A percentile compares a stretch with the other conserved stretches of the same genome.
phyloP scores from a whole-genome alignment of 2,113 vertebrate genomes.

The Hippotragus niger region DNA sequence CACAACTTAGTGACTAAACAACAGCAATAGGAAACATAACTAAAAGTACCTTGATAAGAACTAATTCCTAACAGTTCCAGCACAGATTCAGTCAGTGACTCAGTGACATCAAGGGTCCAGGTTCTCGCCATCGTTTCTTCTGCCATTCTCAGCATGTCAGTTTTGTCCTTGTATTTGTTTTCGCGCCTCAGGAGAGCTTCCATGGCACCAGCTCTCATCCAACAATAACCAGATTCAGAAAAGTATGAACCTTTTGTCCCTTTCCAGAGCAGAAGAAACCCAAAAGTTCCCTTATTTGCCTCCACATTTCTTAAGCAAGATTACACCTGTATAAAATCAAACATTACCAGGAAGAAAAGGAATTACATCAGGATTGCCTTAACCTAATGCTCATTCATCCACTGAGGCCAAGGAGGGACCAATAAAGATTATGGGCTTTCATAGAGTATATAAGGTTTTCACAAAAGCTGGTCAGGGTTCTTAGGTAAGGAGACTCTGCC shows the following conservation, averaged over 20 bases:
- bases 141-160: neutral
- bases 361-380: neutral
- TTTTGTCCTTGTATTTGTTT: neutral
- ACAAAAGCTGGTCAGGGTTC: neutral
- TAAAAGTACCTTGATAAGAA: neutral
- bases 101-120: neutral
- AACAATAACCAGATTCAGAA: neutral
- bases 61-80: neutral
- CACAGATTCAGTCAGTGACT: neutral
- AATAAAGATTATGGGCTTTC: neutral
- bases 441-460: neutral
- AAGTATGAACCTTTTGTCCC: neutral
- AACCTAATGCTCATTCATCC: neutral
- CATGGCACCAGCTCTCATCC: neutral
- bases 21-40: neutral
- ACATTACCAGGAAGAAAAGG: neutral
- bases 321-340: neutral
- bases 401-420: neutral
- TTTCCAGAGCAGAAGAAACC: conserved; percentile 23
- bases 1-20: neutral
- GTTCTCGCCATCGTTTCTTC: neutral
- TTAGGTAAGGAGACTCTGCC: neutral
- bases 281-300: neutral
- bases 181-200: neutral
- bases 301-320: conserved; percentile 3